A percentile compares a stretch with the other conserved stretches of the same genome.
Evolutionary conservation across 2,888 invertebrate genomes (phyloP).

Genomic region (Hirtodrosophila duncani): DNA sequence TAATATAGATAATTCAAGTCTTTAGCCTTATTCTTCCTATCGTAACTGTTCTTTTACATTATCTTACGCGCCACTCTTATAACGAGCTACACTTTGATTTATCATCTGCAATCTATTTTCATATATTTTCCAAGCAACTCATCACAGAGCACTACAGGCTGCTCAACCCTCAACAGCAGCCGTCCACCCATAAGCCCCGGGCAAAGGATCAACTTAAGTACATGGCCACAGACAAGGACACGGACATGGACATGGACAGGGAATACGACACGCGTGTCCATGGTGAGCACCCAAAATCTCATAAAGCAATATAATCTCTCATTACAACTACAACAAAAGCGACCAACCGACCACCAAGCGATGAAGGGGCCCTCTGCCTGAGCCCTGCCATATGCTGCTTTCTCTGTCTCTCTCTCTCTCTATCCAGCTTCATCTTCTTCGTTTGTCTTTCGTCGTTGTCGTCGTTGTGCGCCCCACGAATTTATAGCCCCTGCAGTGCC

Average conservation of each 20-base stretch:
- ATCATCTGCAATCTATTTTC: too few species aligned
- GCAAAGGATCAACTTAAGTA: constrained; percentile 57
- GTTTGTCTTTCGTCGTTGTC: too few species aligned
- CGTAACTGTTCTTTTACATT: too few species aligned
- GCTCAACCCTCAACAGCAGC: too few species aligned
- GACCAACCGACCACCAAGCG: constrained; percentile 10
- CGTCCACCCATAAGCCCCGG: too few species aligned
- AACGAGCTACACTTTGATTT: too few species aligned
- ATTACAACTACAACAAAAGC: constrained; percentile 67
- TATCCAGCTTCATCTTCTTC: too few species aligned
- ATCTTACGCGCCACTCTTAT: too few species aligned
- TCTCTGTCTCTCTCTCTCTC: constrained; percentile 1
- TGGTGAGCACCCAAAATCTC: constrained; percentile 55
- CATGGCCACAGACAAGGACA: constrained; percentile 28
- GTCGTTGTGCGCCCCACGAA: constrained; percentile 26
- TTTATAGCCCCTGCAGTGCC: constrained; percentile 67
- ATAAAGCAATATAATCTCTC: constrained; percentile 70
- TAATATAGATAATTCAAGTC: too few species aligned
- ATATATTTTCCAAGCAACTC: too few species aligned
- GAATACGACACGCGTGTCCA: constrained; percentile 43
- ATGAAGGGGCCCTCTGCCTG: not conserved
- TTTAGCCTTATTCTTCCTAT: too few species aligned
- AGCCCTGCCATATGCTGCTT: constrained; percentile 47
- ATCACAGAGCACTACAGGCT: too few species aligned
- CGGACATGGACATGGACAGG: constrained; percentile 24